phyloP scores from a whole-genome alignment of 2,888 invertebrate genomes.

The Mythimna ferrago region DNA sequence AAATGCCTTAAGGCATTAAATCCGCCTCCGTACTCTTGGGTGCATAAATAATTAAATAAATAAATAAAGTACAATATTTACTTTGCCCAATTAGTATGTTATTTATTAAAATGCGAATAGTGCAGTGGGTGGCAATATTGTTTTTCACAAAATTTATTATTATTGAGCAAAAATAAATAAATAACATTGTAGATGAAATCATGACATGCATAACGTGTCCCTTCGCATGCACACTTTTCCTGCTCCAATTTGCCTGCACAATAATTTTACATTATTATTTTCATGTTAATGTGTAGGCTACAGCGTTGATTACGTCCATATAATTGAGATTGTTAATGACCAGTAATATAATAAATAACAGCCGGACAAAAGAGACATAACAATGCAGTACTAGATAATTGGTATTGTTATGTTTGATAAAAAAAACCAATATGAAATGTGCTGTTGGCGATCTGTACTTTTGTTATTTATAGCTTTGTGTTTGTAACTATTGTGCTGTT shows the following conservation, averaged over 20 bases:
- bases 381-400: neutral
- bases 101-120: too few relatives aligned
- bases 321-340: slow-evolving; percentile 39
- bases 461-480: too few relatives aligned
- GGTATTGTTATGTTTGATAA: neutral
- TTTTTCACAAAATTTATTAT: too few relatives aligned
- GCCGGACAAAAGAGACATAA: neutral
- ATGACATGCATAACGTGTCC: slow-evolving; percentile 5
- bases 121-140: too few relatives aligned
- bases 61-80: too few relatives aligned
- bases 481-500: too few relatives aligned
- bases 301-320: slow-evolving; percentile 39
- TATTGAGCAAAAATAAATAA: too few relatives aligned
- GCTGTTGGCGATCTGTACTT: too few relatives aligned
- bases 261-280: slow-evolving; percentile 27
- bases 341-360: slow-evolving; percentile 17
- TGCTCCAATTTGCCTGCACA: slow-evolving; percentile 19
- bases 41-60: too few relatives aligned
- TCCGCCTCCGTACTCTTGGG: too few relatives aligned
- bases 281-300: slow-evolving; percentile 30
- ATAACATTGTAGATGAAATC: neutral
- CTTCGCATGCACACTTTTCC: slow-evolving; percentile 33
- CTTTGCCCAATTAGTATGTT: too few relatives aligned
- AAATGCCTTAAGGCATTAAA: too few relatives aligned
- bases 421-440: neutral